Conservation (phyloP, 2,113 vertebrate species). For the Carollia perspicillata region DNA sequence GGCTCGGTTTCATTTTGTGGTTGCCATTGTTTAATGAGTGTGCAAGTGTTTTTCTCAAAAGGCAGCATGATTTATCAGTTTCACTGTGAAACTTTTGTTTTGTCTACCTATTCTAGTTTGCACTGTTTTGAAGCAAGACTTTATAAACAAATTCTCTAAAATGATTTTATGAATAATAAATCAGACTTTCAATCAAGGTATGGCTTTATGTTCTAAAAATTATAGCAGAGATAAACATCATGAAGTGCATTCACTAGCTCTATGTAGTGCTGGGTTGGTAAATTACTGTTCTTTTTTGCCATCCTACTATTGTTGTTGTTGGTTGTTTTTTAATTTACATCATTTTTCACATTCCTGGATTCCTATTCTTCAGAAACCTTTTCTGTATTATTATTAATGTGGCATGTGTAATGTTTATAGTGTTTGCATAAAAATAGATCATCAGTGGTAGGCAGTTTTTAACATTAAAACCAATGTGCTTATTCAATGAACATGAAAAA, state of each 20-base stretch:
- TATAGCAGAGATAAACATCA: constrained; percentile 62
- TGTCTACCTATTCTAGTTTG: constrained; percentile 30
- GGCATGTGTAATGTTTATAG: constrained; percentile 38
- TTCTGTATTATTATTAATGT: constrained; percentile 69
- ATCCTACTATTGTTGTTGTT: constrained; percentile 45
- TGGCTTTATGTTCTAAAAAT: constrained; percentile 74
- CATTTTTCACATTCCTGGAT: constrained; percentile 50
- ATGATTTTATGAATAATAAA: constrained; percentile 69
- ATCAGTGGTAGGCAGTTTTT: constrained; percentile 38
- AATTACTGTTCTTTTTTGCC: constrained; percentile 58
- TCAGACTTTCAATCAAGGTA: constrained; percentile 81
- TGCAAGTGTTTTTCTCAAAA: not conserved
- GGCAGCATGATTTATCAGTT: not conserved
- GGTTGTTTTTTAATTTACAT: constrained; percentile 63
- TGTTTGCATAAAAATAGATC: constrained; percentile 78
- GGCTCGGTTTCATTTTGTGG: not conserved
- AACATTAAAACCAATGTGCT: constrained; percentile 49
- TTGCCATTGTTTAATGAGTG: not conserved
- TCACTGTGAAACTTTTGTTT: constrained; percentile 14
- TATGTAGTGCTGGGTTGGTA: not conserved
- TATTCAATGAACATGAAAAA: constrained; percentile 59
- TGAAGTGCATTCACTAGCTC: constrained; percentile 54
- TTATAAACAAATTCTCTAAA: constrained; percentile 78
- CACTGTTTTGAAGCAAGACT: constrained; percentile 68
- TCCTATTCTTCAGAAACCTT: constrained; percentile 49